Evolutionary conservation across 2,888 invertebrate species (phyloP).

Genomic region (Heliconius erato): DNA sequence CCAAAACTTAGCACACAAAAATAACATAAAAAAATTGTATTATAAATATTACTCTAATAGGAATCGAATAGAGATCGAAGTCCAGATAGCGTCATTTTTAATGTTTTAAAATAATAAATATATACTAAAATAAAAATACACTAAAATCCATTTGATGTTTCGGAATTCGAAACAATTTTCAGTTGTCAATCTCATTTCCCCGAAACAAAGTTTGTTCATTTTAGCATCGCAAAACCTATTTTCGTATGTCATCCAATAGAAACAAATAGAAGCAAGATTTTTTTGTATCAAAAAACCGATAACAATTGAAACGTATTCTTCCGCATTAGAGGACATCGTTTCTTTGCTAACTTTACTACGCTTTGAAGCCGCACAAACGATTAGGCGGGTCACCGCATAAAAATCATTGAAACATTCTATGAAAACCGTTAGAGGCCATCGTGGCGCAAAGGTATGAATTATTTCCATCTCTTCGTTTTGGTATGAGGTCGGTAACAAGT

Average conservation of each 20-base stretch:
- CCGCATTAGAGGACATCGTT: conserved; percentile 41
- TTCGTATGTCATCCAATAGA: conserved; percentile 14
- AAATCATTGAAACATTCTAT: conserved; percentile 34
- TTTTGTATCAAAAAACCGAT: conserved; percentile 27
- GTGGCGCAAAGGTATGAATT: not conserved
- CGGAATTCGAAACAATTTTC: not conserved
- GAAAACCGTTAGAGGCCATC: conserved; percentile 4
- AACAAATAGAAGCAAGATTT: conserved; percentile 3
- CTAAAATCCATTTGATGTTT: not conserved
- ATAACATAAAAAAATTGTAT: too few species aligned
- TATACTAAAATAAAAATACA: not conserved
- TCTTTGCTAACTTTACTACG: conserved; percentile 29
- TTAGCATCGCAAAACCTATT: conserved; percentile 3
- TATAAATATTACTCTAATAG: too few species aligned
- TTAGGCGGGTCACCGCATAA: conserved; percentile 39
- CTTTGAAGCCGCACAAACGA: conserved; percentile 41
- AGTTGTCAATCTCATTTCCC: not conserved
- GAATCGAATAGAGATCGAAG: too few species aligned
- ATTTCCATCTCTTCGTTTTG: too few species aligned
- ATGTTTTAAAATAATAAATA: not conserved
- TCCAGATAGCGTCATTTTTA: too few species aligned
- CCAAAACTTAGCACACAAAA: too few species aligned
- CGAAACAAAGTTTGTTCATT: conserved; percentile 12
- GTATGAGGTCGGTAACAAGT: not conserved
- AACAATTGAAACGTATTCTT: conserved; percentile 42